Evolutionary conservation across 2,888 invertebrate genomes (phyloP), one percentile per base, ranked within the genome.

Genomic region (Nemotelus pantherinus): DNA sequence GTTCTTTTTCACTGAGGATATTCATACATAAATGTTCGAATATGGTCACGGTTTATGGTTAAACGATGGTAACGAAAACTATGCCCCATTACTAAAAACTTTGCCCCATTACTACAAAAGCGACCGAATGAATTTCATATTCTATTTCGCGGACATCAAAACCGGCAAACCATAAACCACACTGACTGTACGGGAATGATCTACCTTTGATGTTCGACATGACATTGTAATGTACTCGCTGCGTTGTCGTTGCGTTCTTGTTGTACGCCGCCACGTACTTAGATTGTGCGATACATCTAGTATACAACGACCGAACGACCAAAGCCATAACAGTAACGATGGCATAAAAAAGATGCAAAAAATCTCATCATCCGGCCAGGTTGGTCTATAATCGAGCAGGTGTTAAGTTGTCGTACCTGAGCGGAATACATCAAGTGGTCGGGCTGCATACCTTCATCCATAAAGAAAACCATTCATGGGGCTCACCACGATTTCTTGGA

Each of bases 351-450:
- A 47, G 50, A 74, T 60, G 60, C 72, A 43, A 55, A 25, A 25
- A 70, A 70, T 41, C 72, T 60, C 72, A 74, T 74, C 74, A 74
- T 74, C 74, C 72, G 72, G 72, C 48, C 48, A n/a, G n/a, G 63
- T 39, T 25, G n/a, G 39, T 63, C 41, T 25, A 58, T 25, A 63
- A 48, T 39, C 70, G 55, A 43, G 74, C 74, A 74, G 74, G 74
- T 74, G 74, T 74, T 74, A 74, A 74, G 74, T 48, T 74, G 74
- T 74, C 74, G 74, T 74, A 74, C 74, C 74, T 74, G 74, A 74
- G 63, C 60, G 74, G 74, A 74, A 74, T 74, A 48, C 60, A 50
- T 25, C 25, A 74, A 47, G 47, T 47, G 57, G 39, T 60, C 47
- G 74, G 39, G 10, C 53, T 45, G 57, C 58, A 10, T n/a, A 47